Base-by-base conservation (phyloP, 2,113 vertebrate genomes). In the Myotis davidii region DNA sequence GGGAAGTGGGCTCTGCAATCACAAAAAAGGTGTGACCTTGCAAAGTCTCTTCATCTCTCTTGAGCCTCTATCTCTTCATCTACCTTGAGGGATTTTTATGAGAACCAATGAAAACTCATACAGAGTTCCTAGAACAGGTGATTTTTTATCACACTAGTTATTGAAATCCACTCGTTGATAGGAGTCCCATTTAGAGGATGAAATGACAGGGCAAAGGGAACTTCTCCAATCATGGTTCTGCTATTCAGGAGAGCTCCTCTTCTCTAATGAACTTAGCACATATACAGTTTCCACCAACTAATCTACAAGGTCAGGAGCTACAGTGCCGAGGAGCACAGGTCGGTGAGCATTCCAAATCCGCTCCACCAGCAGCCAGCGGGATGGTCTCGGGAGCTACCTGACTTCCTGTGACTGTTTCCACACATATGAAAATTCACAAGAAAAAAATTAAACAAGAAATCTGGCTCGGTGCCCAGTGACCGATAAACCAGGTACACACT, bases 361-460 rank as follows among this genome's bases (percentile, higher is more conserved):
- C 25, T 59, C 25, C 45, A 7, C 37, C 0, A 2, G 34, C 59
- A 45, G 39, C n/a, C 9, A 1, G 64, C n/a, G 0, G 39, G 2
- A 18, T n/a, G 39, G 29, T 1, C 72, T 16, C 0, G 0, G 42
- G n/a, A 37, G 54, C n/a, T n/a, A 13, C 67, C 96, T 50, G 50
- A 34, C 69, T 29, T 39, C 48, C 85, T 32, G 34, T 2, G 64
- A 16, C 88, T 27, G n/a, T 27, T 32, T 12, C 56, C 48, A 61
- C 18, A 1, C 3, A n/a, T 77, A 82, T 87, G 76, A 37, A 65
- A 42, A 70, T 14, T 72, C 37, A n/a, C n/a, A n/a, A n/a, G n/a
- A n/a, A n/a, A n/a, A n/a, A n/a, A n/a, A n/a, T 59, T 27, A n/a
- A 65, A 78, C 4, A 13, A 48, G 67, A 56, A 29, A 29, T 17